Evolutionary conservation across 2,888 invertebrate species (phyloP).

Genomic region (Plutella xylostella): DNA sequence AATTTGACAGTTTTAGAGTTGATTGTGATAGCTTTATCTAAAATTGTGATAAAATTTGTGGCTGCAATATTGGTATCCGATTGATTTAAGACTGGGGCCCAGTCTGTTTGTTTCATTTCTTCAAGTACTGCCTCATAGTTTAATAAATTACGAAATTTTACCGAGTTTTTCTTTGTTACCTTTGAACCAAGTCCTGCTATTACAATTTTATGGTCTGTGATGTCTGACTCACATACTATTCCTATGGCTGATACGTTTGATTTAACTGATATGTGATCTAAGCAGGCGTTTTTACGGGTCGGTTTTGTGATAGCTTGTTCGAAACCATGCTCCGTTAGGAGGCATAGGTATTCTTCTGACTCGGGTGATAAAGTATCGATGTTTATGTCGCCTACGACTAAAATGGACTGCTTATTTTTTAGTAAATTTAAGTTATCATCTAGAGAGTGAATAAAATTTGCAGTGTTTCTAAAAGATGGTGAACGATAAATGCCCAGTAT

Average conservation of each 20-base stretch:
- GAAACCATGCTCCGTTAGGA: conserved; percentile 12
- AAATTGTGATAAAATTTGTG: not conserved
- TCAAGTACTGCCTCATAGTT: not conserved
- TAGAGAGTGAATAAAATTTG: conserved; percentile 11
- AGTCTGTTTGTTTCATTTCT: not conserved
- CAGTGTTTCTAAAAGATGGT: conserved; percentile 9
- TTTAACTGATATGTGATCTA: conserved; percentile 14
- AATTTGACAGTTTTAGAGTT: not conserved
- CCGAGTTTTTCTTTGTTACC: no score
- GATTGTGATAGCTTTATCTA: not conserved
- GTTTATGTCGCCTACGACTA: conserved; percentile 16
- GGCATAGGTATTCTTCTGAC: no score
- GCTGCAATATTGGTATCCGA: not conserved
- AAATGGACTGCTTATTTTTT: not conserved
- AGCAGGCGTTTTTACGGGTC: conserved; percentile 11
- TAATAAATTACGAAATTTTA: not conserved
- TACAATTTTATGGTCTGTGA: no score
- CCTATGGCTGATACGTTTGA: not conserved
- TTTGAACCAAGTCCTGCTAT: not conserved
- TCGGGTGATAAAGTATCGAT: no score
- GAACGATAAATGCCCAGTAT: conserved; percentile 15
- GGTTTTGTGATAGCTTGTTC: conserved; percentile 10
- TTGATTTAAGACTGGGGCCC: not conserved
- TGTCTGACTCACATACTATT: no score
- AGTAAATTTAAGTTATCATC: not conserved